Evolutionary conservation across 2,113 vertebrate genomes (phyloP).

Genomic region (Amblyornis subalaris): DNA sequence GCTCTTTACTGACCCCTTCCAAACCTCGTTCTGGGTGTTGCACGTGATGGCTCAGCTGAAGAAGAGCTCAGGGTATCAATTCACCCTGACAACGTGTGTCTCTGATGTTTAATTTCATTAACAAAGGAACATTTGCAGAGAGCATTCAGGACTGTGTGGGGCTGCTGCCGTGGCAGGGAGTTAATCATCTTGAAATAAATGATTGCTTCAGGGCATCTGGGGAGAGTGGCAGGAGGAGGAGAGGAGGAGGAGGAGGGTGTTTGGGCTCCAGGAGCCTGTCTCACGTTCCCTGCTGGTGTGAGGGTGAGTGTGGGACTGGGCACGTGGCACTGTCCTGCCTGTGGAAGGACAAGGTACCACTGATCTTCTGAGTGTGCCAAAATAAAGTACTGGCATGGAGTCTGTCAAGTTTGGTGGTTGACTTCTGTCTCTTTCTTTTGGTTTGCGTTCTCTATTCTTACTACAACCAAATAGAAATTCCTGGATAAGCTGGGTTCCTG

Average conservation of each 20-base stretch:
- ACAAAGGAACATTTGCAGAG: background rate
- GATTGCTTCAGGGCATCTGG: background rate
- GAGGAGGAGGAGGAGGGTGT: background rate
- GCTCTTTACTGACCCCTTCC: background rate
- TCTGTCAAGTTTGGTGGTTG: fast-evolving
- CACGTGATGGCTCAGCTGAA: background rate
- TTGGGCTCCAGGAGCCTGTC: background rate
- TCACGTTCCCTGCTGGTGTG: fast-evolving
- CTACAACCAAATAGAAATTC: fast-evolving
- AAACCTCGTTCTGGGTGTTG: background rate
- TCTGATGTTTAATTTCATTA: background rate
- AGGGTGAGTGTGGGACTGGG: fast-evolving
- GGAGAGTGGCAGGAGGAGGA: background rate
- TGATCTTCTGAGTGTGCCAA: fast-evolving
- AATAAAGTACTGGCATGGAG: fast-evolving
- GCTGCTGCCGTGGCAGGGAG: background rate
- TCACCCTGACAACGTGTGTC: background rate
- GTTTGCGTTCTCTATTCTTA: fast-evolving
- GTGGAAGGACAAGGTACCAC: fast-evolving
- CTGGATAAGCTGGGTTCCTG: too few relatives aligned
- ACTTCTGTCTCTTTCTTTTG: background rate
- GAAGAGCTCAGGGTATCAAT: background rate
- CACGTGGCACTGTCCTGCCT: background rate
- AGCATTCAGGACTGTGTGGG: background rate
- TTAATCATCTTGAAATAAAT: background rate